Conservation (phyloP, 2,888 invertebrate genomes). For the Charanyca ferruginea region DNA sequence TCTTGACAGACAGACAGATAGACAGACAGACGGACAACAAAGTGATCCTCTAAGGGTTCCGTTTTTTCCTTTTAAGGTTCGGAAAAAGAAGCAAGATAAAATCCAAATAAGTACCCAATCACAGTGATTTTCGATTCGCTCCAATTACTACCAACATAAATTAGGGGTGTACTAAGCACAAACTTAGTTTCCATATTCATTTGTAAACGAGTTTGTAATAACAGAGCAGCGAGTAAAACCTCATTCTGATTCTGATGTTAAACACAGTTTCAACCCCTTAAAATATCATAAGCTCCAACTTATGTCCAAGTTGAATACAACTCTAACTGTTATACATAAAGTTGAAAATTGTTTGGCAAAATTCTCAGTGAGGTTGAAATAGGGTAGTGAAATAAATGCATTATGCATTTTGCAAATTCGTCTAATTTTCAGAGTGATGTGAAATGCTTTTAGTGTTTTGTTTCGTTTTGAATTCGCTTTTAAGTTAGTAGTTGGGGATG, state of each 20-base stretch:
- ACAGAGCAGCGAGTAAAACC: slow-evolving; percentile 34
- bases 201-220: slow-evolving; percentile 40
- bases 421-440: slow-evolving; percentile 51
- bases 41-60: too few relatives aligned
- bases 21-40: too few relatives aligned
- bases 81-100: too few relatives aligned
- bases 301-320: not conserved
- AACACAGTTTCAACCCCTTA: slow-evolving; percentile 3
- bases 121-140: not conserved
- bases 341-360: not conserved
- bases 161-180: not conserved
- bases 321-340: rapidly evolving
- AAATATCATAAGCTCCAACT: slow-evolving; percentile 17
- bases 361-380: slow-evolving; percentile 8
- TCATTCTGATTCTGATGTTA: slow-evolving; percentile 40
- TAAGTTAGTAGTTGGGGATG: slow-evolving; percentile 1
- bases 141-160: not conserved
- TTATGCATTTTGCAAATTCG: slow-evolving; percentile 72
- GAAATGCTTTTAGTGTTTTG: slow-evolving; percentile 24
- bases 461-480: slow-evolving; percentile 28
- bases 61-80: too few relatives aligned
- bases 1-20: too few relatives aligned
- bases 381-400: slow-evolving; percentile 62
- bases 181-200: slow-evolving; percentile 43
- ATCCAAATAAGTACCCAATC: not conserved